phyloP scores from a whole-genome alignment of 1,140 invertebrate species.

The Oedothorax gibbosus region DNA sequence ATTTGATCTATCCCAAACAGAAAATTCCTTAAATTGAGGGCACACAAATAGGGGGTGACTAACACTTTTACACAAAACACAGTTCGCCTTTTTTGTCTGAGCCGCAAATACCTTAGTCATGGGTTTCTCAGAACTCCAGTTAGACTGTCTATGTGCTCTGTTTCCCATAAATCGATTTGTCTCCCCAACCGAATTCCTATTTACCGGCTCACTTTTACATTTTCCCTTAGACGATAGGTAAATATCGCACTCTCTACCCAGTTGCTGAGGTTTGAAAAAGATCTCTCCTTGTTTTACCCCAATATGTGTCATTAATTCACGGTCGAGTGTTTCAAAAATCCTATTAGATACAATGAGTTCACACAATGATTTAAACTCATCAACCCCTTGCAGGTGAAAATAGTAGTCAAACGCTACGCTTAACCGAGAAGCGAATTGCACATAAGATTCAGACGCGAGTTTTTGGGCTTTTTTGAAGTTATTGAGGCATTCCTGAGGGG shows the following conservation, averaged over 20 bases:
- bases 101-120: background rate
- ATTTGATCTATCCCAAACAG: background rate
- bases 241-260: background rate
- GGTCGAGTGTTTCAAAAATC: constrained; percentile 17
- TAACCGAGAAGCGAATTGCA: background rate
- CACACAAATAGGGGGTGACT: background rate
- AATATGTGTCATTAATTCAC: background rate
- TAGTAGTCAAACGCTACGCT: constrained; percentile 27
- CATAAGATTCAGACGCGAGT: constrained; percentile 3
- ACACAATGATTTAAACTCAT: constrained; percentile 12
- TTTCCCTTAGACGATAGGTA: background rate
- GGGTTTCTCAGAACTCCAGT: background rate
- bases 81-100: background rate
- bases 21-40: constrained; percentile 4
- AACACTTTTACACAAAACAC: background rate
- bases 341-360: constrained; percentile 9
- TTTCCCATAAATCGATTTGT: background rate
- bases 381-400: background rate
- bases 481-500: background rate
- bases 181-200: background rate
- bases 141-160: background rate
- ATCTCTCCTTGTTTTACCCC: background rate
- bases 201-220: background rate
- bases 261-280: background rate
- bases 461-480: background rate